These are phyloP conservation scores for Cheilosia variabilis DNA, from an alignment of 2,888 invertebrate species.

Conservation along the genomic window DNA sequence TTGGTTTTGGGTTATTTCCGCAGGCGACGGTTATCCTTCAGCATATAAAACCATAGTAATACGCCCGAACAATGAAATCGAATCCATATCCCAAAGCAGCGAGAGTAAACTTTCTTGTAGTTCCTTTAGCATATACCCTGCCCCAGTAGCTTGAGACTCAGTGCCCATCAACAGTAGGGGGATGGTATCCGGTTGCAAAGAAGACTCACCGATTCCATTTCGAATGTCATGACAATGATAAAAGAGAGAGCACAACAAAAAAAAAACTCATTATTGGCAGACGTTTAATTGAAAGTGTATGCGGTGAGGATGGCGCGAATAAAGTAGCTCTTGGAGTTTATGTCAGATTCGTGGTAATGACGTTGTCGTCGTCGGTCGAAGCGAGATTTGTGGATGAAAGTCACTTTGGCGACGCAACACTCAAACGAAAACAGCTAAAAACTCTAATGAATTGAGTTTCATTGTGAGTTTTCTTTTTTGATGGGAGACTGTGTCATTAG, in stretches of 20 bases:
- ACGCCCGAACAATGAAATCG: conserved; percentile 53
- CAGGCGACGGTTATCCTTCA: not conserved
- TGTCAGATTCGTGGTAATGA: conserved; percentile 48
- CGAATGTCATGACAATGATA: conserved; percentile 66
- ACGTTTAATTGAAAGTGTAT: conserved; percentile 68
- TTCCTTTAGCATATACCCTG: not conserved
- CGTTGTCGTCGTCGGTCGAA: not conserved
- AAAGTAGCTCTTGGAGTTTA: conserved; percentile 44
- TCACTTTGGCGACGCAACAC: conserved; percentile 53
- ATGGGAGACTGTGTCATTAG: conserved; percentile 53
- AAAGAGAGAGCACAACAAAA: conserved; percentile 24
- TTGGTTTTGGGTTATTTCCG: no score
- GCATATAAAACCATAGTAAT: conserved; percentile 42
- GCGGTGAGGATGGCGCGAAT: not conserved
- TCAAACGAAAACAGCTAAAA: conserved; percentile 54
- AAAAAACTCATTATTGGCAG: conserved; percentile 71
- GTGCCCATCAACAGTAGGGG: not conserved
- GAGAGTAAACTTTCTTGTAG: not conserved
- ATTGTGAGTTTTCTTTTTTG: conserved; percentile 39
- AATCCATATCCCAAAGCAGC: conserved; percentile 21
- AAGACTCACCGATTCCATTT: conserved; percentile 41
- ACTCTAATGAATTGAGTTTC: conserved; percentile 68
- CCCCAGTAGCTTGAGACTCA: not conserved
- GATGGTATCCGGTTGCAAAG: conserved; percentile 19
- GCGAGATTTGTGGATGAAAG: conserved; percentile 4